phyloP scores from a whole-genome alignment of 2,797 vertebrate species.

The Danio kyathit region DNA sequence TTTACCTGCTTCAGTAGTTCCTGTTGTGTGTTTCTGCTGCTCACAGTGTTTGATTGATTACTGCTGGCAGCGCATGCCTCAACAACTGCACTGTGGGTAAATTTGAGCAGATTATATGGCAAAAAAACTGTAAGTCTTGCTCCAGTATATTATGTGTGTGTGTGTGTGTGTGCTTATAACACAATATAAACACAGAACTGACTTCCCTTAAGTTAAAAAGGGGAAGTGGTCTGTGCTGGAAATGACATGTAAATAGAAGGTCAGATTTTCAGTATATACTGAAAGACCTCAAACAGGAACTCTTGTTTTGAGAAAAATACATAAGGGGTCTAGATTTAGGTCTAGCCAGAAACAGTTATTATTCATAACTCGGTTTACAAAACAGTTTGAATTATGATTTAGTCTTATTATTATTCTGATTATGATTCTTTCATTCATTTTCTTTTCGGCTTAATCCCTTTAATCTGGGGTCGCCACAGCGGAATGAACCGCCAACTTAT shows the following conservation, averaged over 20 bases:
- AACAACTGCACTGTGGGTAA: background rate
- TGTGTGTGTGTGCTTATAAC: background rate
- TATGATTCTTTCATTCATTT: too few relatives aligned
- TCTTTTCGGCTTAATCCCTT: too few relatives aligned
- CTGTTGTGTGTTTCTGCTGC: background rate
- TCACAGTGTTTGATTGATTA: background rate
- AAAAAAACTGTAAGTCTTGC: background rate
- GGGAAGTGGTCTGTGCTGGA: background rate
- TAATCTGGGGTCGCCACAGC: too few relatives aligned
- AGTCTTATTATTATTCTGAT: background rate
- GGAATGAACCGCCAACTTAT: too few relatives aligned
- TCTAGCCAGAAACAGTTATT: too few relatives aligned
- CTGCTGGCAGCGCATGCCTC: background rate
- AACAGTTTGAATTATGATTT: background rate
- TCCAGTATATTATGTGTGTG: background rate
- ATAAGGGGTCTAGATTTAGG: background rate
- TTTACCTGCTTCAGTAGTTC: background rate
- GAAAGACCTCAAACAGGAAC: background rate
- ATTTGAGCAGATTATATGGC: background rate
- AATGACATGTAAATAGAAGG: background rate
- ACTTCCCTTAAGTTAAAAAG: background rate
- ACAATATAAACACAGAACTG: background rate
- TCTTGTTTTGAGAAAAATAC: background rate
- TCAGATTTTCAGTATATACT: background rate
- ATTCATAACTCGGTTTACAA: background rate